Evolutionary conservation across 2,797 vertebrate genomes (phyloP), one percentile per base, ranked within the genome.

Genomic region (Lepus oiostolus): DNA sequence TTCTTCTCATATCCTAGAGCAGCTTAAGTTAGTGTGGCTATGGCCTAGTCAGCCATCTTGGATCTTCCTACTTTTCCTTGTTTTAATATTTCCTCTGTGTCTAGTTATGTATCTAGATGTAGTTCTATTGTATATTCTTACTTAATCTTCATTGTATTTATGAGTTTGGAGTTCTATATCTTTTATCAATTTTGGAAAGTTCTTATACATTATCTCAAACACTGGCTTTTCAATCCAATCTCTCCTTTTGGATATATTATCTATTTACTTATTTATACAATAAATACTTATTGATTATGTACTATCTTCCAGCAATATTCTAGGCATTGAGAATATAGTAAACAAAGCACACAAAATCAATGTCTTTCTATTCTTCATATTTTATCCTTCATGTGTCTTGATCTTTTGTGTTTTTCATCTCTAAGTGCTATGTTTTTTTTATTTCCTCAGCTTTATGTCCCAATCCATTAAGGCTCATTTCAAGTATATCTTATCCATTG

Each of bases 181-280:
- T 76, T 77, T 86, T 82, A n/a, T 92, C 63, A 72, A 5, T 89
- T 92, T 89, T 86, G 70, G 76, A 77, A 82, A 60, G 76, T 67
- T 60, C 8, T 77, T 60, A 90, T 85, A 52, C 68, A 58, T 70
- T 63, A 2, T 52, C 24, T 86, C n/a, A 77, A 77, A 60, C 24
- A 21, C 19, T 91, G 1, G 19, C 30, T 79, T 85, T 58, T 58
- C 8, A 22, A 74, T 79, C 35, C 52, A n/a, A 72, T 68, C 52
- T 77, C n/a, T 85, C 32, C 5, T 67, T 86, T 86, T 65, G 32
- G 24, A 81, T 60, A 84, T 84, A 5, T 13, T 62, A 63, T 71
- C 52, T 77, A 60, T 50, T 72, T n/a, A 63, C 54, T 80, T 76
- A 89, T 11, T 24, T 89, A 35, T 71, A 12, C 9, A 86, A 47